Conservation (phyloP, 2,113 vertebrate species). For the Mormoops blainvillei region DNA sequence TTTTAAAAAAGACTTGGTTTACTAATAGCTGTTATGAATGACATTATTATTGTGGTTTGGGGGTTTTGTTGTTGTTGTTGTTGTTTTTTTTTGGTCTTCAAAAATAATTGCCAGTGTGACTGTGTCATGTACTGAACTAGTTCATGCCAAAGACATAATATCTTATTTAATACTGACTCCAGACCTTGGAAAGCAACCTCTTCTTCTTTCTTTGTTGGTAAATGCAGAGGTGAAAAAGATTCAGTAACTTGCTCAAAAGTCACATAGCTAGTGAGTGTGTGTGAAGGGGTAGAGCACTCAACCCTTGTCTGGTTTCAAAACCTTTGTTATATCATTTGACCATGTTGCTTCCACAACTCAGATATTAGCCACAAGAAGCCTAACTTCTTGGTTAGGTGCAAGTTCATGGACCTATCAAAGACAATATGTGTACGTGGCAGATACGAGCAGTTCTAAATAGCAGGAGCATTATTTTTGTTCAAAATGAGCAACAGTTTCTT, state of each 20-base stretch:
- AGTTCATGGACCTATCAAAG: background rate
- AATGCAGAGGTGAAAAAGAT: background rate
- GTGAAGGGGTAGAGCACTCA: background rate
- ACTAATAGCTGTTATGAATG: background rate
- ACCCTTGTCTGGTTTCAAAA: background rate
- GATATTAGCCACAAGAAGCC: background rate
- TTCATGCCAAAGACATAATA: background rate
- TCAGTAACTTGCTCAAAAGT: background rate
- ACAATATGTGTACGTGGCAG: background rate
- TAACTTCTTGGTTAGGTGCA: background rate
- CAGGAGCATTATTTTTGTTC: background rate
- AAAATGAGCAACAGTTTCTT: too few species aligned
- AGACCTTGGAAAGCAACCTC: background rate
- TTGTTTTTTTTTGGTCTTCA: too few species aligned
- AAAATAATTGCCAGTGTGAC: background rate
- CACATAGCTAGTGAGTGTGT: background rate
- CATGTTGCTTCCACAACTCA: background rate
- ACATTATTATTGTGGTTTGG: background rate
- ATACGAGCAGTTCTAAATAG: background rate
- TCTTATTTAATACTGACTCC: background rate
- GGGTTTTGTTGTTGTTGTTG: too few species aligned
- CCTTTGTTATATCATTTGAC: background rate
- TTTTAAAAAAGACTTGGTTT: background rate
- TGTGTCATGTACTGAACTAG: background rate
- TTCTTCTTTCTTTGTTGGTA: background rate